Evolutionary conservation across 2,113 vertebrate species (phyloP), one percentile per base, ranked within the genome.

Genomic region (Ibidorhyncha struthersii): DNA sequence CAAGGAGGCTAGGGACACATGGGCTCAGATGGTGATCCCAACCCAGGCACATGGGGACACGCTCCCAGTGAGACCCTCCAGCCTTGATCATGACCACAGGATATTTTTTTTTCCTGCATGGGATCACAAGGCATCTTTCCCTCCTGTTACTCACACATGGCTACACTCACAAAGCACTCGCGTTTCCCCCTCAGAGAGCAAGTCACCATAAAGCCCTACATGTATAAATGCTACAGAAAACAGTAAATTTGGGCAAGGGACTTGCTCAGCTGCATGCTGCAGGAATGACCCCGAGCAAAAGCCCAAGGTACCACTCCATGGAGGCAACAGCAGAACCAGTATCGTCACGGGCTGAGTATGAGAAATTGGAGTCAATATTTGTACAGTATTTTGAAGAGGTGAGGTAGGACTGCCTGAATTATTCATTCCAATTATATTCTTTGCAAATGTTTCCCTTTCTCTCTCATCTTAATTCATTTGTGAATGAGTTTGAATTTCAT

Each of bases 381-480:
- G 41, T 18, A 34, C 62, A 74, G 82, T 27, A 8, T 32, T 89
- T 70, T n/a, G 58, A 78, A 67, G 84, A 83, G 38, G 59, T n/a
- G 65, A 89, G 62, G 41, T 73, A 83, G 58, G 59, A 26, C 76
- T 76, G 14, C 7, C 77, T 72, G 71, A 94, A 95, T 95, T 95
- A 91, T 86, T 90, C 62, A 80, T 79, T 59, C 58, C 50, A 91
- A 88, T 90, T 76, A 94, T 76, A 66, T 81, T 59, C 66, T 91
- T 96, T 70, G 82, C 58, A 91, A 97, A 91, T 67, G 82, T 95
- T 94, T 94, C 87, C 73, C 58, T 77, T 87, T 89, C 56, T 8
- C 83, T 86, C 78, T 80, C 41, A 34, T 96, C 93, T 96, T 91
- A 76, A 95, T 96, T 97, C 71, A 86, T 85, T 96, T 80, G 84